These are phyloP conservation scores for Aproaerema taeniolella DNA, from an alignment of 2,888 invertebrate species.

Conservation along the genomic window DNA sequence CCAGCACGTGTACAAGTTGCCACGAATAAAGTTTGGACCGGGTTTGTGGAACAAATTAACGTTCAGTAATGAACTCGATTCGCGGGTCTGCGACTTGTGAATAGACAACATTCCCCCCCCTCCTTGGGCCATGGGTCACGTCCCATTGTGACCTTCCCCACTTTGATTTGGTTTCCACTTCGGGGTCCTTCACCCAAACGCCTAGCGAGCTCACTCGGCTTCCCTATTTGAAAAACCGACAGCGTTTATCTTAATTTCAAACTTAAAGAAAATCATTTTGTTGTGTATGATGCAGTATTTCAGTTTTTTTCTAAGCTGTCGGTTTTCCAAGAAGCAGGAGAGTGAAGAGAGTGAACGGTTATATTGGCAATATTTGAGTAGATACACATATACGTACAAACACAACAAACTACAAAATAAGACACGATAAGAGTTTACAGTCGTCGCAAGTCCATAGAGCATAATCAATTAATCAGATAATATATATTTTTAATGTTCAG, in stretches of 20 bases:
- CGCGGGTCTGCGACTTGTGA: constrained; percentile 43
- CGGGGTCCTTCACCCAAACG: constrained; percentile 79
- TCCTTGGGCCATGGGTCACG: constrained; percentile 80
- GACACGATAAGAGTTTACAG: constrained; percentile 67
- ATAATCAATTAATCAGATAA: constrained; percentile 15
- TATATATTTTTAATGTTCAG: no score
- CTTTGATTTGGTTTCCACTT: constrained; percentile 91
- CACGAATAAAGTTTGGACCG: constrained; percentile 45
- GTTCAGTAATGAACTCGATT: constrained; percentile 44
- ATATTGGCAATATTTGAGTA: constrained; percentile 61
- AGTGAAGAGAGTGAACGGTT: constrained; percentile 54
- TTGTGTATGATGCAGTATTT: no score
- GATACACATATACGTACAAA: constrained; percentile 73
- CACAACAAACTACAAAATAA: constrained; percentile 74
- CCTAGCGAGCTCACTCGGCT: constrained; percentile 51
- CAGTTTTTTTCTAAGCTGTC: no score
- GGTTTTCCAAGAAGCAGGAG: constrained; percentile 67
- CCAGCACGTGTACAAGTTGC: constrained; percentile 51
- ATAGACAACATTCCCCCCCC: constrained; percentile 51
- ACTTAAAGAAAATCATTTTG: no score
- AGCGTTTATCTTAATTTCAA: constrained; percentile 2
- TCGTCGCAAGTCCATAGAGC: constrained; percentile 74
- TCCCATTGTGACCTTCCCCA: constrained; percentile 85
- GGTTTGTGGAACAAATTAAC: constrained; percentile 42
- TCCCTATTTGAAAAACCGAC: constrained; percentile 55